Base-by-base conservation (phyloP, 1,140 invertebrate species). In the Trypoxylus dichotomus region DNA sequence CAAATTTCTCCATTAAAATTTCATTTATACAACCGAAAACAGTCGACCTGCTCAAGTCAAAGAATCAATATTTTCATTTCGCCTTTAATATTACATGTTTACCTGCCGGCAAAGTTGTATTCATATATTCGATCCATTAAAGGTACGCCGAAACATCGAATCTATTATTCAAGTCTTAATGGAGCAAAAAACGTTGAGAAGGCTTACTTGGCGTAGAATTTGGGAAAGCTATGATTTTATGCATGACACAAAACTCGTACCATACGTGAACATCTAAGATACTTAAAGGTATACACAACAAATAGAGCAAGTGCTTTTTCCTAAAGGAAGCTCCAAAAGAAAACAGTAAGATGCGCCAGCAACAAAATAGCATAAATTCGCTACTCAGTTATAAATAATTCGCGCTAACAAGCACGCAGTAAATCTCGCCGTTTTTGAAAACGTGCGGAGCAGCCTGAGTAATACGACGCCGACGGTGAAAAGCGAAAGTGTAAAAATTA, bases 401-500 rank as follows among this genome's bases (percentile, higher is more conserved):
- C 24, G 60, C 24, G 60, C 60, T 68, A 68, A 54, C 47, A 15
- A 68, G 25, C 27, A 11, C 7, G 60, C 60, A 2, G 60, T 29
- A 68, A 68, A 68, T 24, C 21, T 27, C 60, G 19, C 24, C 60
- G 19, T 68, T 68, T 29, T 24, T 11, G 11, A 29, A 68, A 68
- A 13, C 19, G 15, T 27, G 24, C 24, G 27, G 15, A 19, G n/a
- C 60, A 27, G 24, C 47, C 21, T 27, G 60, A 5, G 15, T 68
- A 68, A 25, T 27, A 29, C 60, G 60, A 29, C 72, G 72, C 27
- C 19, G 19, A 29, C 72, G 10, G 11, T 10, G 1, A 78, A 83
- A 81, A 82, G 77, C 41, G 79, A 83, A 78, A 83, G 82, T 79
- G 79, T 71, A 79, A 79, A 82, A 82, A 82, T 81, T 82, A 81